Evolutionary conservation across 2,113 vertebrate genomes (phyloP).

Genomic region (Typhlomys cinereus): DNA sequence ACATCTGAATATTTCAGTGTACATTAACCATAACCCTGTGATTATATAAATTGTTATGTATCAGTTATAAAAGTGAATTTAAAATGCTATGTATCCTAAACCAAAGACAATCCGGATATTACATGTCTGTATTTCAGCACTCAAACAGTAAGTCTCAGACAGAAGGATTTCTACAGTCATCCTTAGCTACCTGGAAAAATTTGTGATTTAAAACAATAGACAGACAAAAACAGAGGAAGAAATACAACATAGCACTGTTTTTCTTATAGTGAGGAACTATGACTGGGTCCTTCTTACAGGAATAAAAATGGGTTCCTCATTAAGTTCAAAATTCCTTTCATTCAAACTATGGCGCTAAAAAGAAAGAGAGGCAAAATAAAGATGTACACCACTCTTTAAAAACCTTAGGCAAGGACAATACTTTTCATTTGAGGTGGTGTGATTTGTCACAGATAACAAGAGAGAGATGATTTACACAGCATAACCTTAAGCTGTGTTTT

Average conservation of each 20-base stretch:
- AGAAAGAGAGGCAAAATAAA: background rate
- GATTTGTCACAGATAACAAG: background rate
- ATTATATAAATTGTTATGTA: too few relatives aligned
- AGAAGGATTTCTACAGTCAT: background rate
- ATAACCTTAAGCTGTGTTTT: background rate
- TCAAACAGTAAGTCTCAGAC: background rate
- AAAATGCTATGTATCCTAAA: background rate
- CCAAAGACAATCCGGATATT: background rate
- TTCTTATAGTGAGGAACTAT: background rate
- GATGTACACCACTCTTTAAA: background rate
- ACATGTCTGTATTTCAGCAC: background rate
- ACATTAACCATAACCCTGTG: too few relatives aligned
- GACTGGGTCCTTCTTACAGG: rapidly evolving
- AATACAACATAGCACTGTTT: rapidly evolving
- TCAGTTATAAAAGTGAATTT: background rate
- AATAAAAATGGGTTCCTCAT: background rate
- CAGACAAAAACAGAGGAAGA: background rate
- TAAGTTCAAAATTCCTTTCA: background rate
- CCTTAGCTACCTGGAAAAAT: background rate
- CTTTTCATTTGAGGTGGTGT: background rate
- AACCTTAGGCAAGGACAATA: background rate
- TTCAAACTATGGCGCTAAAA: background rate
- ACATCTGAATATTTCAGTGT: background rate
- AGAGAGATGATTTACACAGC: rapidly evolving
- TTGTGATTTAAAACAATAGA: background rate